phyloP scores from a whole-genome alignment of 2,113 vertebrate genomes.

The Gavialis gangeticus region DNA sequence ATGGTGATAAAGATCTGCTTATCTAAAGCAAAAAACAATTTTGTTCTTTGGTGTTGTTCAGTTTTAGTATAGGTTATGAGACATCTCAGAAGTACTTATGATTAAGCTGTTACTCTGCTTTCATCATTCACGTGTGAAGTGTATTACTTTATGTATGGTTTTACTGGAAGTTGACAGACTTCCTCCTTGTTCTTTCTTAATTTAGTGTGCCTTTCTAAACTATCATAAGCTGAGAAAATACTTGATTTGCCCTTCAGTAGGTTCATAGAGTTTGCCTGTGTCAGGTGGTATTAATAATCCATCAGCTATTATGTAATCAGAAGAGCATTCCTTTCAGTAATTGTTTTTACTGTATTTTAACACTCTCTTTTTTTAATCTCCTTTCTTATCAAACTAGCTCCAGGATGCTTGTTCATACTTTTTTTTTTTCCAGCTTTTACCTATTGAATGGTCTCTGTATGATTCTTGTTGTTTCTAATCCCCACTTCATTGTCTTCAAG shows the following conservation, averaged over 20 bases:
- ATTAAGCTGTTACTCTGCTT: not conserved
- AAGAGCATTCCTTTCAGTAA: not conserved
- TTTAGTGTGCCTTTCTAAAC: not conserved
- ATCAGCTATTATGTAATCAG: no score
- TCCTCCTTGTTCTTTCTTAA: not conserved
- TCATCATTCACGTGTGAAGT: no score
- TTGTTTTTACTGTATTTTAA: not conserved
- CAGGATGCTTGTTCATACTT: not conserved
- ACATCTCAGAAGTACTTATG: not conserved
- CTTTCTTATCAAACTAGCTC: not conserved
- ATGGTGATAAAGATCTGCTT: no score
- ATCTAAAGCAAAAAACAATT: not conserved
- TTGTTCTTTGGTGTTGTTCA: not conserved
- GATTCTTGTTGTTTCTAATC: not conserved
- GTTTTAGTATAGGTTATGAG: not conserved
- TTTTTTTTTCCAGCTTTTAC: not conserved
- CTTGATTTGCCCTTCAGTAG: no score
- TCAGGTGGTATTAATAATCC: no score
- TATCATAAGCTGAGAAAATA: not conserved
- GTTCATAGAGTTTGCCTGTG: no score
- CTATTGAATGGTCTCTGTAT: not conserved
- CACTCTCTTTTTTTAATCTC: not conserved
- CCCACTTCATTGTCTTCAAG: not conserved
- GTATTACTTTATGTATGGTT: not conserved
- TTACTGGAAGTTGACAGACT: not conserved